Conservation (phyloP, 1,140 invertebrate species). For the Halictus rubicundus region DNA sequence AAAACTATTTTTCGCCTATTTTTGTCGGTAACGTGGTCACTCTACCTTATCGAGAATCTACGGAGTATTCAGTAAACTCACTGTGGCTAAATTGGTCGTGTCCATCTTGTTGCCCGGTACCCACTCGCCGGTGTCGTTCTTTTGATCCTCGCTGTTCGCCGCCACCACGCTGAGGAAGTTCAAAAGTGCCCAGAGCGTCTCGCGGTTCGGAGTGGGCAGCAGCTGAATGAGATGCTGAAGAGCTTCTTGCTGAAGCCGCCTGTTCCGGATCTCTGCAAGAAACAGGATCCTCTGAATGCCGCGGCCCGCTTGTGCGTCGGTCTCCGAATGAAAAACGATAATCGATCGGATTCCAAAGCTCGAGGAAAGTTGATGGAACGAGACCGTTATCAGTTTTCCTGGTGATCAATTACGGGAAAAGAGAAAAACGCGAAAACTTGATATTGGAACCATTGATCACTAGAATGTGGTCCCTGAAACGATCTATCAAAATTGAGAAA, state of each 20-base stretch:
- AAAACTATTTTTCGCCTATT: no score
- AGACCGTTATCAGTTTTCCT: no score
- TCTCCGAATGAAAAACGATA: background rate
- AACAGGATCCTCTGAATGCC: background rate
- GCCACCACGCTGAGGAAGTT: constrained; percentile 91
- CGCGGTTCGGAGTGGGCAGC: constrained; percentile 91
- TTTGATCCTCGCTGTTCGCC: constrained; percentile 85
- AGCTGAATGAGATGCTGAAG: constrained; percentile 91
- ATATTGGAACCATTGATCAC: no score
- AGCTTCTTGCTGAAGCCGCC: constrained; percentile 90
- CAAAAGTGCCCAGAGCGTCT: constrained; percentile 91
- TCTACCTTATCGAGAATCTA: no score
- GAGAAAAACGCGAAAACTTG: background rate
- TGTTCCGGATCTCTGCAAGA: constrained; percentile 88
- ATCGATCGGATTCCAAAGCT: background rate
- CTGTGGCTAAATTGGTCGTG: constrained; percentile 92
- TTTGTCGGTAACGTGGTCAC: no score
- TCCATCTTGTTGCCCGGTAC: constrained; percentile 96
- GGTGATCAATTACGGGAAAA: no score
- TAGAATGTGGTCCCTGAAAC: no score
- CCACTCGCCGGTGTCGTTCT: constrained; percentile 83
- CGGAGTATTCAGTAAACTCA: no score
- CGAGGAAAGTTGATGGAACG: background rate
- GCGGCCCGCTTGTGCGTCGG: background rate
- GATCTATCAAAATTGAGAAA: no score